Base-by-base conservation (phyloP, 2,888 invertebrate genomes). In the Spatulosminthurus flaviceps region DNA sequence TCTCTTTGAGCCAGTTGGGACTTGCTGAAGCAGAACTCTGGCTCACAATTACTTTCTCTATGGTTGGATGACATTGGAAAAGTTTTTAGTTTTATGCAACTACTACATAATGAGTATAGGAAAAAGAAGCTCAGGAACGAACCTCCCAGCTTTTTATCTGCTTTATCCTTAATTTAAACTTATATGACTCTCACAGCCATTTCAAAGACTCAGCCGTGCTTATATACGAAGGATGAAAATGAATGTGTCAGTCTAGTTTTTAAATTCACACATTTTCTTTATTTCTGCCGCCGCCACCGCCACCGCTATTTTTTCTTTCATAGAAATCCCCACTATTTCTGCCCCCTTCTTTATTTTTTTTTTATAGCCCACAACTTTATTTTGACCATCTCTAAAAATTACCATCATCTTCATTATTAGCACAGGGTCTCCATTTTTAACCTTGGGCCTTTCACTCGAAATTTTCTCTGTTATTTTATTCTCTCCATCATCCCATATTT, bases 21-120 rank as follows among this genome's bases (percentile, higher is more conserved):
- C 26, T 72, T 72, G 24, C 21, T 51, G 51, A 72, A 51, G 72
- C 72, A 26, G 22, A 72, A 72, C 72, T 21, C 51, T 43, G 4
- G 51, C 51, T 51, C 42, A 24, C 71, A 24, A 22, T 71, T 71
- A 21, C 21, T 43, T 72, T 51, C 72, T 51, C 19, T 43, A 51
- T 72, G 72, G 72, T 72, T 72, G 72, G 51, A 16, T 43, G 51
- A 13, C 16, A 51, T n/a, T 11, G 1, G 51, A n/a, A 51, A 51
- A 51, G 51, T 51, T 51, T 51, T 51, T 19, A 51, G 51, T 51
- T 51, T 51, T 51, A 51, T 51, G 16, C 51, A 51, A 51, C 51
- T 51, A 51, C 5, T 51, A 19, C 5, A 19, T 51, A 16, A 19
- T 19, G 16, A 51, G 51, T 19, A n/a, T n/a, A n/a, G n/a, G n/a